A percentile compares a stretch with the other conserved stretches of the same genome.
phyloP scores from a whole-genome alignment of 2,888 invertebrate species.

The Diadromus collaris region DNA sequence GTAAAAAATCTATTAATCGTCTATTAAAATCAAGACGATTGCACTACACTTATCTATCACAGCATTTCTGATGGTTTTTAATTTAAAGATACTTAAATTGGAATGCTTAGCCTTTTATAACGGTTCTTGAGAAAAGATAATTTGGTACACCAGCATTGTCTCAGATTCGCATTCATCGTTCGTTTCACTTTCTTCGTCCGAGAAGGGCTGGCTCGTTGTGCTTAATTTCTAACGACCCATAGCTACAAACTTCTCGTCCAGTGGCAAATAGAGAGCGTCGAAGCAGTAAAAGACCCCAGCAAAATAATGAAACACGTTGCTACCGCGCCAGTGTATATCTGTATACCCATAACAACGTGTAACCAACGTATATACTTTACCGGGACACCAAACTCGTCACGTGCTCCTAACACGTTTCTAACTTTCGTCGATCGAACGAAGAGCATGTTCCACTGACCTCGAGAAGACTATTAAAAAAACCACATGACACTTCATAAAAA shows the following conservation, averaged over 20 bases:
- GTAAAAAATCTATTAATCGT: too few species aligned
- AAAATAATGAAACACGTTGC: constrained; percentile 41
- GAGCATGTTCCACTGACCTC: constrained; percentile 59
- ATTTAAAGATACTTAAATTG: too few species aligned
- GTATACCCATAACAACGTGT: constrained; percentile 41
- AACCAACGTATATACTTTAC: background rate
- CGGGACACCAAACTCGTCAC: constrained; percentile 43
- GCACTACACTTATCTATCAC: too few species aligned
- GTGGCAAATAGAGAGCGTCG: constrained; percentile 51
- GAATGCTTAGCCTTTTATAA: too few species aligned
- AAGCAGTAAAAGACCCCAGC: constrained; percentile 38
- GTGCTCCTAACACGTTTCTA: constrained; percentile 50
- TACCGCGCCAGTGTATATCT: constrained; percentile 8
- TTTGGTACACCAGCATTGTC: background rate
- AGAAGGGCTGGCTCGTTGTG: constrained; percentile 4
- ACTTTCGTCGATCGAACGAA: constrained; percentile 39
- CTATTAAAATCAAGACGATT: too few species aligned
- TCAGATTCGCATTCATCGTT: background rate
- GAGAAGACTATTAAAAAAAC: constrained; percentile 5
- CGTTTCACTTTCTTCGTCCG: constrained; percentile 6
- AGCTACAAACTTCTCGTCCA: constrained; percentile 11
- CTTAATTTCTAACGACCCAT: constrained; percentile 38
- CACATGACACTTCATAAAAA: background rate
- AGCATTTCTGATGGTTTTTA: too few species aligned
- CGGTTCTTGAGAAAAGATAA: background rate